Base-by-base conservation (phyloP, 2,888 invertebrate species). In the Eupeodes latifasciatus region DNA sequence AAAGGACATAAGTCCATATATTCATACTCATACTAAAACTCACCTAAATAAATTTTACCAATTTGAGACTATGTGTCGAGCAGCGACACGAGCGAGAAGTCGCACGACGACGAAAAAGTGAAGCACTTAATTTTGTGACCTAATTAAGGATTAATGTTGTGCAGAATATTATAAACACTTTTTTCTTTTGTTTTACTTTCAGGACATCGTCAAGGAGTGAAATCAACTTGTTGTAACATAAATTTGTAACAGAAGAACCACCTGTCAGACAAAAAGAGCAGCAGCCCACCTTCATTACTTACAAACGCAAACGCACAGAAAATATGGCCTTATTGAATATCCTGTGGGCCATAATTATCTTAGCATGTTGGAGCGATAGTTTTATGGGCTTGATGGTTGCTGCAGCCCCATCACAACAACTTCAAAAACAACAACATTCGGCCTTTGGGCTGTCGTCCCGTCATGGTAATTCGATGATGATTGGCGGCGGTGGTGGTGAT, bases 261-360 rank as follows among this genome's bases (percentile, higher is more conserved):
- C 87, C 84, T 83, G 83, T 83, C 83, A 83, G 77, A 44, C 71
- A 64, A 16, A 64, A 16, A 14, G 34, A 34, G 57, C 57, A 36
- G 53, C 66, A 19, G 62, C 66, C 12, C 66, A 40, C 19, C 19
- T 14, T 10, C 10, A n/a, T 19, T 16, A 57, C 53, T 16, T 16
- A 66, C 9, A 19, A 9, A 14, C n/a, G 66, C 67, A 67, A 19
- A 44, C 76, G 40, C 71, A 81, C 64, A 77, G 51, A 84, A 81
- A 89, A 90, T 40, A 40, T 90, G 90, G 88, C 86, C 74, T 79
- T 84, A 75, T 75, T 86, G 72, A 90, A 89, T 85, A 57, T 90
- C 49, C 81, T 89, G 78, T 90, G 90, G 89, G 86, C 86, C 81
- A 76, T 89, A 76, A 85, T 90, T 76, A 81, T 90, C 83, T 76